These are phyloP conservation scores for Lineus longissimus DNA, from an alignment of 1,140 invertebrate species.

Conservation along the genomic window DNA sequence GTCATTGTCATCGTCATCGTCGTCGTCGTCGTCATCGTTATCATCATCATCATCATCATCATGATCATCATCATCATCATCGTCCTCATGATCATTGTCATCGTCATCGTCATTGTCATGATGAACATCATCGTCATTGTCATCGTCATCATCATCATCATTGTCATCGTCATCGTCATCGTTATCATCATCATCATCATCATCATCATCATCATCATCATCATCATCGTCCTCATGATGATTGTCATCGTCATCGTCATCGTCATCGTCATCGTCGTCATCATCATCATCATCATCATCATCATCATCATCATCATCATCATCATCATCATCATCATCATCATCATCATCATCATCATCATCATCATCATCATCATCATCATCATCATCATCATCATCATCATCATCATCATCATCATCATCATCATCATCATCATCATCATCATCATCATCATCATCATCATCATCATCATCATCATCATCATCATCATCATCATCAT, in stretches of 20 bases:
- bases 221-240: no score
- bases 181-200: slow-evolving; percentile 18
- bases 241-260: no score
- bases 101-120: neutral
- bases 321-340: slow-evolving; percentile 22
- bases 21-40: neutral
- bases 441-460: slow-evolving; percentile 22
- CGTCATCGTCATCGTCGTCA: slow-evolving; percentile 19
- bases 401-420: slow-evolving; percentile 19
- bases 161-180: slow-evolving; percentile 22
- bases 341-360: slow-evolving; percentile 18
- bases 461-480: slow-evolving; percentile 23
- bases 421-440: slow-evolving; percentile 23
- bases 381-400: slow-evolving; percentile 7
- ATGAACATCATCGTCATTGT: no score
- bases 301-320: slow-evolving; percentile 24
- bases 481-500: slow-evolving; percentile 23
- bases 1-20: neutral
- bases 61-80: slow-evolving; percentile 26
- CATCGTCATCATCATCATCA: slow-evolving; percentile 18
- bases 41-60: slow-evolving; percentile 21
- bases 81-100: slow-evolving; percentile 22
- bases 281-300: slow-evolving; percentile 18
- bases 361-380: slow-evolving; percentile 18
- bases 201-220: slow-evolving; percentile 23